These are phyloP conservation scores for Addax nasomaculatus DNA, from an alignment of 2,113 vertebrate genomes.

Conservation along the genomic window DNA sequence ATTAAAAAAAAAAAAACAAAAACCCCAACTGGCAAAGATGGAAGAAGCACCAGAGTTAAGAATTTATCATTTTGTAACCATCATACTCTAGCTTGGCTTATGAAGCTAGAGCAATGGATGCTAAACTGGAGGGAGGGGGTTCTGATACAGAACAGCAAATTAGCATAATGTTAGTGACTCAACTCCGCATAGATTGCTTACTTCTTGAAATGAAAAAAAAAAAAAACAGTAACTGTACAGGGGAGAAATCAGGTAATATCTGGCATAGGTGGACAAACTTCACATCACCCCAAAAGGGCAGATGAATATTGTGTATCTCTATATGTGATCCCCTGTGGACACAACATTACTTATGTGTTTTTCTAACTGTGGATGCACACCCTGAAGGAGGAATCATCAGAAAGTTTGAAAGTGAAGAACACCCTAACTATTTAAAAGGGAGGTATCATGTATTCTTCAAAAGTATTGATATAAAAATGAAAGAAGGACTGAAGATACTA, in stretches of 20 bases:
- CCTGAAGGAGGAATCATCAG: not conserved
- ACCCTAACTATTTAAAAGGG: not conserved
- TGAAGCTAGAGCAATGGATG: not conserved
- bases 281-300: not conserved
- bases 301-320: not conserved
- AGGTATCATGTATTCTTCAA: not conserved
- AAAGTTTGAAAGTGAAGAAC: not conserved
- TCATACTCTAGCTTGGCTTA: not conserved
- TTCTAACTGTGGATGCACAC: not conserved
- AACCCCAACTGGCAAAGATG: not conserved
- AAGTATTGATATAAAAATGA: not conserved
- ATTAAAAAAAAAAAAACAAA: not conserved
- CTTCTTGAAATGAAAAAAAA: not conserved
- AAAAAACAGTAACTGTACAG: not conserved
- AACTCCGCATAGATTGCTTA: not conserved
- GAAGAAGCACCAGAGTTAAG: not conserved
- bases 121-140: not conserved
- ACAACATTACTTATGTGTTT: not conserved
- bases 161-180: not conserved
- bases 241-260: not conserved
- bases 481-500: not conserved
- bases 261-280: not conserved
- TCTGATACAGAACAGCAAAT: not conserved
- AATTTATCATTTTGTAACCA: not conserved
- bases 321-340: not conserved